Conservation (phyloP, 2,113 vertebrate species). For the Rhegmatorhina hoffmannsi region DNA sequence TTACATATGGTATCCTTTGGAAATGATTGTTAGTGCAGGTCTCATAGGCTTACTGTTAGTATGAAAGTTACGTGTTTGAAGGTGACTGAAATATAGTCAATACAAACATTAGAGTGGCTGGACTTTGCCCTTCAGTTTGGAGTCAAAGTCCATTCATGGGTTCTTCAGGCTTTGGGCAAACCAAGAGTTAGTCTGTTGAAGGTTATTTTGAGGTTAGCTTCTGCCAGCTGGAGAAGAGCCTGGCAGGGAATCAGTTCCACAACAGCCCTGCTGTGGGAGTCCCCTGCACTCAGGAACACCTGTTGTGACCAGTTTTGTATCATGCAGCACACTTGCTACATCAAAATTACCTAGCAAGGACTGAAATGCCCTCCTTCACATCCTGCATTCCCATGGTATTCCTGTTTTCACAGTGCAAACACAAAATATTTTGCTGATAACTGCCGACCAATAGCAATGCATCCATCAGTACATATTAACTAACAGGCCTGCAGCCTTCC, state of each 20-base stretch:
- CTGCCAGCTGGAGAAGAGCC: not conserved
- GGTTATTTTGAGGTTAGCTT: not conserved
- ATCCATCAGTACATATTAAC: constrained; percentile 23
- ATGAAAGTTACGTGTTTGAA: not conserved
- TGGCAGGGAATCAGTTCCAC: not conserved
- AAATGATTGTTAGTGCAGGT: not conserved
- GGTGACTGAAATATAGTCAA: not conserved
- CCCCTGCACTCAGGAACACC: fast-evolving
- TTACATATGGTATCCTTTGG: not conserved
- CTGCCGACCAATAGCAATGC: not conserved
- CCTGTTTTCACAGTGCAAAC: not conserved
- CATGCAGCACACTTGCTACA: not conserved
- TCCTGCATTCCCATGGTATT: not conserved
- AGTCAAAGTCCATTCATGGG: not conserved
- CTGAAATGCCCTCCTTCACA: not conserved
- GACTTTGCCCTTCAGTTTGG: not conserved
- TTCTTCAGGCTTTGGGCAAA: not conserved
- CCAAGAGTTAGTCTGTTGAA: not conserved
- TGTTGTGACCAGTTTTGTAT: not conserved
- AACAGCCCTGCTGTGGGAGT: not conserved
- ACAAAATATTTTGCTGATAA: not conserved
- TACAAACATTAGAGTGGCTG: not conserved
- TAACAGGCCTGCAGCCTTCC: not conserved
- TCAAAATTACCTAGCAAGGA: not conserved
- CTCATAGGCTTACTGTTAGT: not conserved